phyloP scores from a whole-genome alignment of 2,113 vertebrate genomes.

The Thamnophis sirtalis region DNA sequence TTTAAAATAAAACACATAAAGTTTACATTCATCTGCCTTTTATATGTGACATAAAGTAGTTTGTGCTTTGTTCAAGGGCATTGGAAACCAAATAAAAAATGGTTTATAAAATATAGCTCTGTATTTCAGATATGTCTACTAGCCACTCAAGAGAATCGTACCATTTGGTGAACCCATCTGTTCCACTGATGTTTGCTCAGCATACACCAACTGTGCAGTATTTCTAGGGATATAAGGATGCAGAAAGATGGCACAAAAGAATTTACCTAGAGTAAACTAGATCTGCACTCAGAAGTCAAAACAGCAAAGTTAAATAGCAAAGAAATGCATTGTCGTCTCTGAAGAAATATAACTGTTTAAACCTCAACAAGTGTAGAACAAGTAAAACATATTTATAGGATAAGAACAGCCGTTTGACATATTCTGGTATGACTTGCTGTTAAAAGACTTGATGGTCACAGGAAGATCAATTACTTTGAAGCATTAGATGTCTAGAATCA shows the following conservation, averaged over 20 bases:
- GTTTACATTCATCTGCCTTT: background rate
- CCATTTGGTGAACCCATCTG: background rate
- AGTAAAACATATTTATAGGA: background rate
- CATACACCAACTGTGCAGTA: background rate
- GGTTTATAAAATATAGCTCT: background rate
- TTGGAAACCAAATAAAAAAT: background rate
- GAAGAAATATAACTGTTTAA: background rate
- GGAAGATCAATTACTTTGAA: conserved; percentile 21
- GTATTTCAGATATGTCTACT: background rate
- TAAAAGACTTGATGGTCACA: background rate
- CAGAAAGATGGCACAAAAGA: rapidly evolving
- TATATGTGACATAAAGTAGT: background rate
- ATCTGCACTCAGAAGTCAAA: background rate
- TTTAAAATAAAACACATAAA: background rate
- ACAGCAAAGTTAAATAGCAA: background rate
- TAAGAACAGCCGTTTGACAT: background rate
- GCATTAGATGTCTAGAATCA: background rate
- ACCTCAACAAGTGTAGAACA: background rate
- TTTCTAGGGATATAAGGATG: rapidly evolving
- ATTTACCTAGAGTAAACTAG: background rate
- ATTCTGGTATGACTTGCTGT: background rate
- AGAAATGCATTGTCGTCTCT: background rate
- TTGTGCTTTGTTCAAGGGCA: background rate
- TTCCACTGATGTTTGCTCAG: background rate
- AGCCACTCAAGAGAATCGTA: background rate